These are phyloP conservation scores for Acropternis orthonyx DNA, from an alignment of 2,797 vertebrate genomes.

Conservation along the genomic window DNA sequence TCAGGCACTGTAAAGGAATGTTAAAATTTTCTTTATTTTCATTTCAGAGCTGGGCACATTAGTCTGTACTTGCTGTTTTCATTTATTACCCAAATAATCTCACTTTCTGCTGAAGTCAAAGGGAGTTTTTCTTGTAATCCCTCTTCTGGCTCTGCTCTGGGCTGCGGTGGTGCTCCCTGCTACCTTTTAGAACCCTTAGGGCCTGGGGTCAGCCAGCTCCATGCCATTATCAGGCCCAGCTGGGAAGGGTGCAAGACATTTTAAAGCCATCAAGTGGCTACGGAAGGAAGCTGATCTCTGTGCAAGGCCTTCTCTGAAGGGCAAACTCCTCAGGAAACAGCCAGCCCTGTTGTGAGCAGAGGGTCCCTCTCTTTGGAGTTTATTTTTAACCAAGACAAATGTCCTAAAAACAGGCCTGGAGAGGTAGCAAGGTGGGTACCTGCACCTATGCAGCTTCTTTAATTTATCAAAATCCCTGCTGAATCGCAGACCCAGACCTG, in stretches of 20 bases:
- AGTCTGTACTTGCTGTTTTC: not conserved
- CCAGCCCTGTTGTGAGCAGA: not conserved
- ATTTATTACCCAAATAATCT: not conserved
- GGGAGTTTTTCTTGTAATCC: not conserved
- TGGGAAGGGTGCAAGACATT: not conserved
- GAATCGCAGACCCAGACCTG: not conserved
- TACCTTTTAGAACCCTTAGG: not conserved
- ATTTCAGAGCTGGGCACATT: not conserved
- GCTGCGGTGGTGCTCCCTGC: not conserved
- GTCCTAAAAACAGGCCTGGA: not conserved
- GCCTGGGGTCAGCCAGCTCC: not conserved
- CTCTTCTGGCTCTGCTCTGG: not conserved
- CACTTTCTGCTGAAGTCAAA: not conserved
- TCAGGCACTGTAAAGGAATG: conserved; percentile 13
- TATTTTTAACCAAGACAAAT: not conserved
- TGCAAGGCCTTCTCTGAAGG: not conserved
- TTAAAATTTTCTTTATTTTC: conserved; percentile 21
- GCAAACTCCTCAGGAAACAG: not conserved
- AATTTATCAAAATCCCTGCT: not conserved
- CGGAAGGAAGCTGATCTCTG: not conserved
- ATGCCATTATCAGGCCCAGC: not conserved
- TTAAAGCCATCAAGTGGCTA: not conserved
- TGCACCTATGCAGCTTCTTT: not conserved
- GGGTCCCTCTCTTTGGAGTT: not conserved
- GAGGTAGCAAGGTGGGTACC: not conserved